Conservation (phyloP, 2,888 invertebrate genomes). For the Plebejus melissa region DNA sequence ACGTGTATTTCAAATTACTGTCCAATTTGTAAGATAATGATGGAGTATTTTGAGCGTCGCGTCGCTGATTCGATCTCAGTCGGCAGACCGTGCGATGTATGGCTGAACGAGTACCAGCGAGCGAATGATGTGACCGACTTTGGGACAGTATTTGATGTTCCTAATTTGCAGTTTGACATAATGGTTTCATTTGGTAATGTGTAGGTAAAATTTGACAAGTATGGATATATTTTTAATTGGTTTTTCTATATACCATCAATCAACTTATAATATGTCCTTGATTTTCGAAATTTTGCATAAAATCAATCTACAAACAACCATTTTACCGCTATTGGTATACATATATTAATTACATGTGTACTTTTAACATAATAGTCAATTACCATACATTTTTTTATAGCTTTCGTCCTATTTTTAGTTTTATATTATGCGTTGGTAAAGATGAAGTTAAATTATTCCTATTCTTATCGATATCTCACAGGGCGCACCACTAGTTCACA, state of each 20-base stretch:
- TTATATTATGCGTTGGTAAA: too few species aligned
- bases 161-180: background rate
- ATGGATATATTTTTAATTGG: background rate
- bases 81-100: background rate
- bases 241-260: too few species aligned
- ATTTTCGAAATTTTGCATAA: too few species aligned
- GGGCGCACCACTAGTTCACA: background rate
- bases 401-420: too few species aligned
- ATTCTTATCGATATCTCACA: background rate
- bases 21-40: background rate
- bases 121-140: background rate
- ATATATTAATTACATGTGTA: too few species aligned
- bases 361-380: too few species aligned
- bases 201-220: background rate
- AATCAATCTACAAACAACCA: too few species aligned
- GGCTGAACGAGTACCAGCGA: background rate
- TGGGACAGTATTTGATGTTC: background rate
- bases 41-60: background rate
- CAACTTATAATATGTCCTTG: too few species aligned
- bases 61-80: background rate
- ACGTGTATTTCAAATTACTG: background rate
- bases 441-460: too few species aligned
- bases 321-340: too few species aligned
- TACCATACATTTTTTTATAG: too few species aligned
- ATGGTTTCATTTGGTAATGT: background rate